Conservation (phyloP, 2,888 invertebrate genomes). For the Amorpha juglandis region DNA sequence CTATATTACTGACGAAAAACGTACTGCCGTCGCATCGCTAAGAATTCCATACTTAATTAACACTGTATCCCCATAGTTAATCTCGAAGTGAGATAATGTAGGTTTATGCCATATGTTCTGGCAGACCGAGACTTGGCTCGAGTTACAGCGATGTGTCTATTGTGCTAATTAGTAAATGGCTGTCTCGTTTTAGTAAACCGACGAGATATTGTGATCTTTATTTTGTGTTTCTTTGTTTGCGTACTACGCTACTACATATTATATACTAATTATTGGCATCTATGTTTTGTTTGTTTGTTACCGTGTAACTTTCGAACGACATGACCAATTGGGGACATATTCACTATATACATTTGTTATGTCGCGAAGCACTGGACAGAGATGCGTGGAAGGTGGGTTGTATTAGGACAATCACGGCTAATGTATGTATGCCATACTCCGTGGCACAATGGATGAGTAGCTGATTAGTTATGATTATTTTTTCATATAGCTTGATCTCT, state of each 20-base stretch:
- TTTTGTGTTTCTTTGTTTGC: constrained; percentile 9
- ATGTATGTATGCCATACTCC: too few relatives aligned
- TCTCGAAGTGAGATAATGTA: neutral
- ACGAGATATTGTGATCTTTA: constrained; percentile 1
- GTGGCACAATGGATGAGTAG: too few relatives aligned
- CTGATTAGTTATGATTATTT: too few relatives aligned
- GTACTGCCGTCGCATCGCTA: neutral
- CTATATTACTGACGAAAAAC: constrained; percentile 37
- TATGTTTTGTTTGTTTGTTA: too few relatives aligned
- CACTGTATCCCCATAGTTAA: constrained; percentile 20
- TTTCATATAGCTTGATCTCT: too few relatives aligned
- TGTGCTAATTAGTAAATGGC: constrained; percentile 21
- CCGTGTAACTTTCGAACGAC: too few relatives aligned
- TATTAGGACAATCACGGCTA: too few relatives aligned
- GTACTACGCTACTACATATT: neutral
- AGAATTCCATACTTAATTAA: constrained; percentile 15
- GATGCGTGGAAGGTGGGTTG: too few relatives aligned
- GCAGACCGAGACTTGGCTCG: constrained; percentile 22
- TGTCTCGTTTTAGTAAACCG: constrained; percentile 21
- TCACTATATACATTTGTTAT: too few relatives aligned
- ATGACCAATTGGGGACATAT: too few relatives aligned
- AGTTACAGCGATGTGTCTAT: constrained; percentile 20
- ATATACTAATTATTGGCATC: neutral
- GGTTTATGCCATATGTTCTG: constrained; percentile 18
- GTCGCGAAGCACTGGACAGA: too few relatives aligned